A percentile compares a stretch with the other conserved stretches of the same genome.
Conservation (phyloP, 2,888 invertebrate species). For the Hetaerina titia region DNA sequence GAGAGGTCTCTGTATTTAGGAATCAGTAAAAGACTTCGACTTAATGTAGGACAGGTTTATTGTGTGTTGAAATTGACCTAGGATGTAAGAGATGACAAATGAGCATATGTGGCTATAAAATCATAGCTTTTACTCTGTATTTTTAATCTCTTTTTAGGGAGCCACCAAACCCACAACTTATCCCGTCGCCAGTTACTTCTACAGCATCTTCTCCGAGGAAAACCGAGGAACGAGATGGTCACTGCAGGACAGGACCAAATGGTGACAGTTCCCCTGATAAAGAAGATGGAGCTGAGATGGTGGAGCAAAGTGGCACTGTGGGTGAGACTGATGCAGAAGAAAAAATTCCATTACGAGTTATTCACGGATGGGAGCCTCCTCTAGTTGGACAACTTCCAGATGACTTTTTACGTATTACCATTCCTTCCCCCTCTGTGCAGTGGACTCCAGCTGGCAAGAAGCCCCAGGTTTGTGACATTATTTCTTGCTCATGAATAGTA, state of each 20-base stretch:
- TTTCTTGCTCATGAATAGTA: slow-evolving; percentile 66
- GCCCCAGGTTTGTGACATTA: slow-evolving; percentile 69
- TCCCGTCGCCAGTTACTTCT: slow-evolving; percentile 46
- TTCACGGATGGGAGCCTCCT: slow-evolving; percentile 87
- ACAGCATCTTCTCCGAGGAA: slow-evolving; percentile 49
- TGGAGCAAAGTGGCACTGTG: slow-evolving; percentile 48
- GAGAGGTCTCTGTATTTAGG: too few relatives aligned
- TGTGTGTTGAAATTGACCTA: too few relatives aligned
- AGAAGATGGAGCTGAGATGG: slow-evolving; percentile 52
- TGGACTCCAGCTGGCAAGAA: slow-evolving; percentile 69
- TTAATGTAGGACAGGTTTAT: too few relatives aligned
- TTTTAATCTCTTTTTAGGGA: slow-evolving; percentile 11
- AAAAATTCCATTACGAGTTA: slow-evolving; percentile 74
- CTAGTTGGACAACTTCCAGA: slow-evolving; percentile 88
- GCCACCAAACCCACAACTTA: slow-evolving; percentile 31
- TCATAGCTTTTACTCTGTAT: not conserved
- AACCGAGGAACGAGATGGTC: slow-evolving; percentile 40
- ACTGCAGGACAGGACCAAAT: slow-evolving; percentile 31
- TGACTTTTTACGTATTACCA: slow-evolving; percentile 85
- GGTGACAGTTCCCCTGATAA: slow-evolving; percentile 32
- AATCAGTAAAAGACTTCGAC: too few relatives aligned
- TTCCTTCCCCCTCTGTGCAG: slow-evolving; percentile 72
- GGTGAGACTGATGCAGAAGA: slow-evolving; percentile 66
- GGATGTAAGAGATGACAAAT: not conserved
- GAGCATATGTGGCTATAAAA: not conserved